Evolutionary conservation across 2,888 invertebrate genomes (phyloP).

Genomic region (Meiosimyza decipiens): DNA sequence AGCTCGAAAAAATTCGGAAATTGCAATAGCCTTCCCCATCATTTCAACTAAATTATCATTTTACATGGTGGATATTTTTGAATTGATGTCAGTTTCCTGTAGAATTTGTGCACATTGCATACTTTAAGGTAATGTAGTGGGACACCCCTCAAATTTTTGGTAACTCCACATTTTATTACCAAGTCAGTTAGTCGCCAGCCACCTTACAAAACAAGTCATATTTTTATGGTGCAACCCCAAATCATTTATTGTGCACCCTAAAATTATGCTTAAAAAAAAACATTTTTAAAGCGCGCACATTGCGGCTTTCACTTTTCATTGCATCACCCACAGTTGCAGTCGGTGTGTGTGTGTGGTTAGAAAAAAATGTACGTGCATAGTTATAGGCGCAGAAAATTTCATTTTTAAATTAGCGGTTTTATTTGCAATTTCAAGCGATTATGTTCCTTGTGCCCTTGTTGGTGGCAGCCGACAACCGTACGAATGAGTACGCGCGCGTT

Average conservation of each 20-base stretch:
- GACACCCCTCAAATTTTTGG: conserved; percentile 47
- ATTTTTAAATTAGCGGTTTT: conserved; percentile 60
- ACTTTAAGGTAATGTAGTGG: conserved; percentile 44
- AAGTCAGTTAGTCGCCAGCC: background rate
- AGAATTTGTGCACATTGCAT: conserved; percentile 44
- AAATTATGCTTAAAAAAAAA: conserved; percentile 19
- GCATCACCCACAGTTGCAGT: background rate
- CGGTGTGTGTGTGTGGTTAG: background rate
- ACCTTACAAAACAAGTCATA: background rate
- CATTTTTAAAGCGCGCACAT: conserved; percentile 9
- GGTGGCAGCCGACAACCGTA: background rate
- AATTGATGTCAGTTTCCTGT: conserved; percentile 19
- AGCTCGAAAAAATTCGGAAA: background rate
- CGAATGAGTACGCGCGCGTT: background rate
- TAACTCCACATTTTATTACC: conserved; percentile 40
- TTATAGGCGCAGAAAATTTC: conserved; percentile 43
- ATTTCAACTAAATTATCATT: conserved; percentile 33
- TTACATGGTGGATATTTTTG: conserved; percentile 45
- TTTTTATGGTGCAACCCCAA: background rate
- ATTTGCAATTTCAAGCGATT: conserved; percentile 51
- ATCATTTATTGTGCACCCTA: conserved; percentile 16
- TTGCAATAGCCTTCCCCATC: background rate
- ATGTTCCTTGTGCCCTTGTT: conserved; percentile 24
- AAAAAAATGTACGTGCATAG: conserved; percentile 7
- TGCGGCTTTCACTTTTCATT: conserved; percentile 25